These are phyloP conservation scores for Halichoerus grypus DNA, from an alignment of 2,113 vertebrate species.

Conservation along the genomic window DNA sequence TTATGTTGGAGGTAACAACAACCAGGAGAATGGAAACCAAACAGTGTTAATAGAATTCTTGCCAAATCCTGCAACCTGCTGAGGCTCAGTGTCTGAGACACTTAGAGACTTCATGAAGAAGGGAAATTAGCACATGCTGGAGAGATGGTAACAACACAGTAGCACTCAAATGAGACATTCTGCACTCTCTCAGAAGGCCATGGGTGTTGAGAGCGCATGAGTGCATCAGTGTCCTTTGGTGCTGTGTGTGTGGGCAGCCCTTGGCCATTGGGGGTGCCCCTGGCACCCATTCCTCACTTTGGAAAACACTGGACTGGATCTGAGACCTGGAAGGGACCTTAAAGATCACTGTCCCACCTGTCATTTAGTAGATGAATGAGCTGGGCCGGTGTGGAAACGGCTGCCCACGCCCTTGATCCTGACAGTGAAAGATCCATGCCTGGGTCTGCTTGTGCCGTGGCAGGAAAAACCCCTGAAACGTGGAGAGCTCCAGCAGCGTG, in stretches of 20 bases:
- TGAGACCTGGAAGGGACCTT: not conserved
- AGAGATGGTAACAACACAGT: not conserved
- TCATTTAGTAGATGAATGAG: not conserved
- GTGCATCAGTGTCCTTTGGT: not conserved
- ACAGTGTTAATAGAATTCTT: not conserved
- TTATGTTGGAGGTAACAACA: not conserved
- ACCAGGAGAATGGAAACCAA: not conserved
- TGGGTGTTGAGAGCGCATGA: not conserved
- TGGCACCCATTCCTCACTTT: not conserved
- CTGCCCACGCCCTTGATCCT: not conserved
- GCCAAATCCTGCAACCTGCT: not conserved
- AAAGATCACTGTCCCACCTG: not conserved
- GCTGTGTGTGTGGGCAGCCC: not conserved
- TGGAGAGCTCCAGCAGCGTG: not conserved
- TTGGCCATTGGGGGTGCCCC: not conserved
- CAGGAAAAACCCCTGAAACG: accelerated
- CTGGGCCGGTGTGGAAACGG: not conserved
- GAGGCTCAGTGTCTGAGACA: not conserved
- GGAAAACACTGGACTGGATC: not conserved
- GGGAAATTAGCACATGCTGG: not conserved
- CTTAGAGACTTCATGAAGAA: not conserved
- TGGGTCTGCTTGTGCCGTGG: not conserved
- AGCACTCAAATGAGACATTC: not conserved
- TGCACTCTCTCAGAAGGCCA: not conserved
- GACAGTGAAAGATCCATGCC: not conserved